Conservation (phyloP, 1,140 invertebrate species). For the Diprion similis region DNA sequence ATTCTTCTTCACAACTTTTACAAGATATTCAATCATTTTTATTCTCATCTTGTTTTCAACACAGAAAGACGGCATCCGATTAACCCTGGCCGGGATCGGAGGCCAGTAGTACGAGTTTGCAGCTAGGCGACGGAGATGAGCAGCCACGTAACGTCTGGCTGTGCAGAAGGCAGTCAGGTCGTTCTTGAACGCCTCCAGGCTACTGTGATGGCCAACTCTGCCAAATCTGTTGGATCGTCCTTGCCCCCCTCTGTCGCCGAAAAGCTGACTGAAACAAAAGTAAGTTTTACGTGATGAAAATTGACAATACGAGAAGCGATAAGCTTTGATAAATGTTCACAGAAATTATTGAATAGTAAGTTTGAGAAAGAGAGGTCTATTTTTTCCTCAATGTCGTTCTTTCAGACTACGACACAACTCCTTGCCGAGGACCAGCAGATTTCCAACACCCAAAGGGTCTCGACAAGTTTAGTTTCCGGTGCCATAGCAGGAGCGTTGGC, state of each 20-base stretch:
- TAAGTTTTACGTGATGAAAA: constrained; percentile 25
- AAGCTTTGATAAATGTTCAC: too few species aligned
- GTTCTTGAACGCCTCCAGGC: constrained; percentile 36
- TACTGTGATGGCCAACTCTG: constrained; percentile 30
- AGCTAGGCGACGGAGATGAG: constrained; percentile 36
- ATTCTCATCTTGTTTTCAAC: background rate
- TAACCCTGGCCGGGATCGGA: background rate
- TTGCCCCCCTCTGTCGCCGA: constrained; percentile 23
- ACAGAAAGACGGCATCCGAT: background rate
- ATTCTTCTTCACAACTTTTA: background rate
- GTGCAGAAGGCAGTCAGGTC: constrained; percentile 35
- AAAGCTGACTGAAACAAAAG: constrained; percentile 26
- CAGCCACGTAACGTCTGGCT: constrained; percentile 35
- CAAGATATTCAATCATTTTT: background rate
- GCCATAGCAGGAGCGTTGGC: constrained; percentile 92
- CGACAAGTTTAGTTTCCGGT: constrained; percentile 79
- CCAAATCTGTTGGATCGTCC: constrained; percentile 25
- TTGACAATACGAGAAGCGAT: background rate
- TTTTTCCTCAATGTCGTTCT: constrained; percentile 17
- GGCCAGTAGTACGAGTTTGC: background rate
- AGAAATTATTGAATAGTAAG: too few species aligned
- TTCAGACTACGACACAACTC: background rate
- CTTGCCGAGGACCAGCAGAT: constrained; percentile 27
- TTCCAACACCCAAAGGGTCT: constrained; percentile 64
- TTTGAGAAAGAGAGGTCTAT: background rate